Base-by-base conservation (phyloP, 2,888 invertebrate species). In the Apamea crenata region DNA sequence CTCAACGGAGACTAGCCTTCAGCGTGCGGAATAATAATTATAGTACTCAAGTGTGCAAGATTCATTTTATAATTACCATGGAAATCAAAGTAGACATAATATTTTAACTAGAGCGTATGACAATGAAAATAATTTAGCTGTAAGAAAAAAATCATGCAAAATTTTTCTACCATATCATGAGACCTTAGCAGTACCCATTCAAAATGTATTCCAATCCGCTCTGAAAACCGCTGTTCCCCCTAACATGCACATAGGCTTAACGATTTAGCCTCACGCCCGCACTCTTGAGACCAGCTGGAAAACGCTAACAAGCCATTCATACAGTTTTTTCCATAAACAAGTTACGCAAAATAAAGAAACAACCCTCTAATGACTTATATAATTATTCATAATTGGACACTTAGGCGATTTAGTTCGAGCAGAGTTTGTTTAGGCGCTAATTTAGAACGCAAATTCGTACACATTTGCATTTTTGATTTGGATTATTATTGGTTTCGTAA, bases 251-350 rank as follows among this genome's bases (percentile, higher is more conserved):
- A 18, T 70, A 83, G 88, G 85, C 90, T 91, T 91, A 92, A 91
- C 90, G 90, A 92, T 91, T 92, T 91, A 89, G 90, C 92, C 90
- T 93, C 91, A 93, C 93, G 90, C 92, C 89, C 89, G 87, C 89
- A 92, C 93, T 94, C 93, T 92, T 83, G 93, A 93, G 93, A 94
- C 93, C 91, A 88, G 93, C 93, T 94, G 92, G 90, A 93, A 94
- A 94, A 94, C 92, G 93, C 94, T 96, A 95, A 95, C 95, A 96
- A 95, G 95, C 94, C 88, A 95, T 95, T 95, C 95, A 95, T 93
- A 93, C 90, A 93, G 91, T 93, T 94, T 95, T 81, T 94, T 93
- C 91, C 90, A 92, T 94, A 94, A 95, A 93, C 93, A 90, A 94
- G 93, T 94, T 95, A 94, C 88, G 89, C 83, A 87, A 89, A 90